phyloP scores from a whole-genome alignment of 1,140 invertebrate species.

The Drosophila chauvacae region DNA sequence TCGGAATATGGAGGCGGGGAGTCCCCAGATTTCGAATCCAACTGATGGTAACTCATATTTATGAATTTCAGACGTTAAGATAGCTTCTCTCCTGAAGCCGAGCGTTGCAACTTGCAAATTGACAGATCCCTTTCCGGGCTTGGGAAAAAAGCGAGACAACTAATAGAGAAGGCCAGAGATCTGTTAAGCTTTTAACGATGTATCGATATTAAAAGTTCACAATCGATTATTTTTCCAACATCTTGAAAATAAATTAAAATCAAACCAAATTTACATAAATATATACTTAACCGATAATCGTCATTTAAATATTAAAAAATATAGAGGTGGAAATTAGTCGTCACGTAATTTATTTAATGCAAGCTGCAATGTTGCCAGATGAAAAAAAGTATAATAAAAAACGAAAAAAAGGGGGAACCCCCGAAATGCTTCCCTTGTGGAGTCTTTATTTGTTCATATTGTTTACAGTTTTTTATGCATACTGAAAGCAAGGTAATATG shows the following conservation, averaged over 20 bases:
- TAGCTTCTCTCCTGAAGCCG: background rate
- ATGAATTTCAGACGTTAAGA: background rate
- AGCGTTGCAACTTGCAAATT: background rate
- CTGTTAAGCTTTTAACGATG: background rate
- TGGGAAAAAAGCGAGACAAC: too few species aligned
- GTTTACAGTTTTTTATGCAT: background rate
- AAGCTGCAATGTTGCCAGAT: too few species aligned
- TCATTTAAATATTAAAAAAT: too few species aligned
- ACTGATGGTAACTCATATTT: background rate
- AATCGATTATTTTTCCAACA: background rate
- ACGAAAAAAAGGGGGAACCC: too few species aligned
- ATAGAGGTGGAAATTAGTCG: background rate
- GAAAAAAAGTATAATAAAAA: background rate
- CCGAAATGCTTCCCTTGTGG: background rate
- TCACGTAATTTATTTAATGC: too few species aligned
- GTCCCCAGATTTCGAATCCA: background rate
- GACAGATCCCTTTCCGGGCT: too few species aligned
- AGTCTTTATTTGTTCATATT: conserved; percentile 16
- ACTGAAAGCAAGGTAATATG: too few species aligned
- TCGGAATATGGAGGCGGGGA: background rate
- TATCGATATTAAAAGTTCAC: background rate
- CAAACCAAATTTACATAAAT: background rate
- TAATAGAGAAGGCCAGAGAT: background rate
- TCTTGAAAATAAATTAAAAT: background rate
- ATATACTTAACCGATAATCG: background rate